These are phyloP conservation scores for Tetramorium parvispinum DNA, from an alignment of 1,140 invertebrate genomes.

Conservation along the genomic window DNA sequence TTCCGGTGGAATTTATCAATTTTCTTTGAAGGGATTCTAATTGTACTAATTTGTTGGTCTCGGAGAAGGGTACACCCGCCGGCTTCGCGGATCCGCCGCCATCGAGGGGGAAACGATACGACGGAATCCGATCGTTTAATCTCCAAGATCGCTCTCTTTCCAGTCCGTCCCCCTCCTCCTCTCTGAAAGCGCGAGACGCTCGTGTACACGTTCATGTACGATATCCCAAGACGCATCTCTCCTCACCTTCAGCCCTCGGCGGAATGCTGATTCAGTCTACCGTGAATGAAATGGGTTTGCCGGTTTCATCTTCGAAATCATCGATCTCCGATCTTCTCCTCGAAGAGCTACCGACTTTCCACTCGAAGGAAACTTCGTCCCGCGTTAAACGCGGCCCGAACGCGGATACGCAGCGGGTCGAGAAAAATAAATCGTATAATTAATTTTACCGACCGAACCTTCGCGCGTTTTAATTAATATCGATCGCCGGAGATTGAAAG, in stretches of 20 bases:
- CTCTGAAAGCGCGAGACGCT: slow-evolving; percentile 9
- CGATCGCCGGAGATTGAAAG: neutral
- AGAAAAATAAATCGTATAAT: slow-evolving; percentile 41
- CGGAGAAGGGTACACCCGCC: slow-evolving; percentile 64
- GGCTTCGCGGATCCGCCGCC: slow-evolving; percentile 65
- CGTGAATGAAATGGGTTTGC: slow-evolving; percentile 59
- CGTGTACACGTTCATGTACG: slow-evolving; percentile 29
- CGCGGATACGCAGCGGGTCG: neutral
- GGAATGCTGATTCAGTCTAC: slow-evolving; percentile 56
- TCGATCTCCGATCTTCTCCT: slow-evolving; percentile 54
- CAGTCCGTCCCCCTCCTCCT: slow-evolving; percentile 1
- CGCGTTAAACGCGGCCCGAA: slow-evolving; percentile 28
- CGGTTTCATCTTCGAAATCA: slow-evolving; percentile 45
- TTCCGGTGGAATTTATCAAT: slow-evolving; percentile 86
- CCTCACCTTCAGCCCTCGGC: slow-evolving; percentile 52
- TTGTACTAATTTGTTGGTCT: slow-evolving; percentile 86
- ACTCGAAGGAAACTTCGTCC: slow-evolving; percentile 40
- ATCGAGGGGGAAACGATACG: slow-evolving; percentile 58
- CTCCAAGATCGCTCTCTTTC: slow-evolving; percentile 74
- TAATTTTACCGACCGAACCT: neutral
- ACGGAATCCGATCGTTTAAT: slow-evolving; percentile 85
- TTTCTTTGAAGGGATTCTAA: slow-evolving; percentile 86
- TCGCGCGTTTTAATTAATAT: slow-evolving; percentile 20
- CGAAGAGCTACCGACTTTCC: slow-evolving; percentile 42
- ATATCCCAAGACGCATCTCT: slow-evolving; percentile 39